Conservation (phyloP, 1,140 invertebrate species). For the Caenorhabditis latens region DNA sequence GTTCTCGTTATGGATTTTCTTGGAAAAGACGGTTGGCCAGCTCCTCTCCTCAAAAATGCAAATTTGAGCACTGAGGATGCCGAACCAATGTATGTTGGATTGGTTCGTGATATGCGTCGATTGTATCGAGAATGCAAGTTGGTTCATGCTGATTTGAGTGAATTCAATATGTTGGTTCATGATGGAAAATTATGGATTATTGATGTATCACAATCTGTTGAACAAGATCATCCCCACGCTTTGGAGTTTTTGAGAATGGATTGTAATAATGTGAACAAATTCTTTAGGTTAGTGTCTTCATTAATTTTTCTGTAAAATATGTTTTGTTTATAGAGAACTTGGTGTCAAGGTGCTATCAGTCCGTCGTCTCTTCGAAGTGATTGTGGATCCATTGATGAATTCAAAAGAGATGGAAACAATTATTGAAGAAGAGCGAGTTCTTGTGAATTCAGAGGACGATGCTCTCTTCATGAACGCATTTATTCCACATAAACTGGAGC, state of each 20-base stretch:
- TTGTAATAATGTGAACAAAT: constrained; percentile 92
- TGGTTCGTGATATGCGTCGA: constrained; percentile 90
- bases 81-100: constrained; percentile 87
- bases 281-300: constrained; percentile 81
- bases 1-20: constrained; percentile 95
- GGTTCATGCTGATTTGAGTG: constrained; percentile 92
- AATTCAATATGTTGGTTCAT: constrained; percentile 92
- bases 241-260: constrained; percentile 94
- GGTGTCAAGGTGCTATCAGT: constrained; percentile 90
- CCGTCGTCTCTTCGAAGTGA: constrained; percentile 94
- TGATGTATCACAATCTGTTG: constrained; percentile 97
- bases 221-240: constrained; percentile 95
- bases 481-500: constrained; percentile 92
- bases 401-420: constrained; percentile 70
- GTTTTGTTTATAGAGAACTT: constrained; percentile 82
- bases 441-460: constrained; percentile 81
- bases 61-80: constrained; percentile 79
- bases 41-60: constrained; percentile 78
- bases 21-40: constrained; percentile 89
- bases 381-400: constrained; percentile 89
- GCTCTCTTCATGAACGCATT: constrained; percentile 93
- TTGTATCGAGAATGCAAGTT: constrained; percentile 92
- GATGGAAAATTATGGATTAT: constrained; percentile 86
- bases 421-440: constrained; percentile 74
- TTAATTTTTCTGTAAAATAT: neutral